Base-by-base conservation (phyloP, 1,140 invertebrate species). In the Brachionus rotundiformis region DNA sequence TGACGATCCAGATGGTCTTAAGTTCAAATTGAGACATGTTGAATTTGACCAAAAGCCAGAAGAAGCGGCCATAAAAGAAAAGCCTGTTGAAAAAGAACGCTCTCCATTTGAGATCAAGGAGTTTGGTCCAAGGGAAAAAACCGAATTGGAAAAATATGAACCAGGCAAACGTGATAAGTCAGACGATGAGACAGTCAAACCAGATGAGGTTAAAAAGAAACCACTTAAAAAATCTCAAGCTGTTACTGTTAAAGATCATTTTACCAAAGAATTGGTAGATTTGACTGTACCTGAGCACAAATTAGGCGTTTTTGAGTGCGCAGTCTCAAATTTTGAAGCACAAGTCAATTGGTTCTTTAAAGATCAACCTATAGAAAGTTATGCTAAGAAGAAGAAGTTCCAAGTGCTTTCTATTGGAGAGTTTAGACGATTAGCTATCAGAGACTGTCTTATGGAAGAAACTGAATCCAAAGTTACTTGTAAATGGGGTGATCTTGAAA, bases 1-100 rank as follows among this genome's bases (percentile, higher is more conserved):
- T 10, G 54, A 31, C 1, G 79, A 81, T n/a, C 59, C 61, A 6
- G 61, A 65, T 3, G 79, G 59, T 11, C 25, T 44, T 7, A 81
- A 65, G 36, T 41, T 2, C 5, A 81, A 81, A 47, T 65, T 81
- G n/a, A 81, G 61, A 81, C 79, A 81, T 49, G 79, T 81, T 49
- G 79, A 65, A 63, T 41, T 41, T 10, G 79, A 81, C 8, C 16
- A 36, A 29, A 39, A 65, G 25, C 39, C 36, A 8, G 61, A 63
- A 16, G 79, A 81, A 8, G 63, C 25, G 4, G 33, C 16, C 25
- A 29, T 31, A 13, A 47, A 71, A 39, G 79, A 63, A 54, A 65
- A 49, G 29, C 25, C 54, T 16, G 10, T 23, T 47, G 33, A 65
- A 47, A n/a, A 63, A 81, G 79, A 65, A n/a, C 16, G 79, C 54